Percentiles rank a stretch among this genome's conserved stretches.
Evolutionary conservation across 1,140 invertebrate species (phyloP).

Genomic region (Drosophila sulfurigaster): DNA sequence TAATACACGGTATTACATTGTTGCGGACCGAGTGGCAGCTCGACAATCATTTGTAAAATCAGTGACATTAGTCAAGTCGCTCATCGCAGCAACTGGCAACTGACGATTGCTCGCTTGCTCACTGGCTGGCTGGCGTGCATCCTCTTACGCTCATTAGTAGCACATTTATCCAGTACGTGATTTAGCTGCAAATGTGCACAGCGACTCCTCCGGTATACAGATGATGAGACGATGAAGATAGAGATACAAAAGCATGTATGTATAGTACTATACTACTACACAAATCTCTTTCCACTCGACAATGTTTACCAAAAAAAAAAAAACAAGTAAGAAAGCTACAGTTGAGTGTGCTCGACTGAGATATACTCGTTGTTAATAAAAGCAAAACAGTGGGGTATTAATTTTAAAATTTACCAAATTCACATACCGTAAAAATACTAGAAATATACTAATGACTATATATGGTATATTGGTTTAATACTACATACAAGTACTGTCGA

Average conservation of each 20-base stretch:
- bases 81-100: not conserved
- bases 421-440: too few relatives aligned
- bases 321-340: too few relatives aligned
- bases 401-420: too few relatives aligned
- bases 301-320: too few relatives aligned
- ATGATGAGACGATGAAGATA: not conserved
- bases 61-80: slow-evolving; percentile 67
- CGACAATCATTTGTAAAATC: slow-evolving; percentile 77
- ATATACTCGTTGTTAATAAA: too few relatives aligned
- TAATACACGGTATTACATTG: slow-evolving; percentile 4
- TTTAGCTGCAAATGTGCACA: slow-evolving; percentile 77
- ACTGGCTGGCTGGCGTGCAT: slow-evolving; percentile 16
- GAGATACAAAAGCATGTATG: not conserved
- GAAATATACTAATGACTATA: too few relatives aligned
- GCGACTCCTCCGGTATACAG: slow-evolving; percentile 2
- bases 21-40: slow-evolving; percentile 4
- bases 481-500: too few relatives aligned
- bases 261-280: too few relatives aligned
- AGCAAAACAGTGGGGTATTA: too few relatives aligned
- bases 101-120: slow-evolving; percentile 8
- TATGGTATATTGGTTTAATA: too few relatives aligned
- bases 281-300: too few relatives aligned
- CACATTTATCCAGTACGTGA: slow-evolving; percentile 78
- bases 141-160: slow-evolving; percentile 76
- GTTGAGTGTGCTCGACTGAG: too few relatives aligned